phyloP scores from a whole-genome alignment of 1,140 invertebrate genomes.

The Conopomorpha cramerella region DNA sequence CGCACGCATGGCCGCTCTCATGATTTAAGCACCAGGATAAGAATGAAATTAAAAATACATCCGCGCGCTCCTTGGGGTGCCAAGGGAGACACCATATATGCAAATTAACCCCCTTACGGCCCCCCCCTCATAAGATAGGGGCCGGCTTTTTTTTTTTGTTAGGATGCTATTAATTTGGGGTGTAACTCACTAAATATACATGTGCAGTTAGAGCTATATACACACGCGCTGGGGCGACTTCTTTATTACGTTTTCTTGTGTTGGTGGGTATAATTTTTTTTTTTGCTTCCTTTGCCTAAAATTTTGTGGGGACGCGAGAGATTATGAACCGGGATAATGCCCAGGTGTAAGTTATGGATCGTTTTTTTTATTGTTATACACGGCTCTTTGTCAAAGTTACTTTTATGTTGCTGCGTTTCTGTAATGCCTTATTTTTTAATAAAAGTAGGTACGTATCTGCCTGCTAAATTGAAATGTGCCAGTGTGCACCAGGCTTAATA shows the following conservation, averaged over 20 bases:
- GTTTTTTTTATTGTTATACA: conserved; percentile 4
- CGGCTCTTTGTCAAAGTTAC: conserved; percentile 2
- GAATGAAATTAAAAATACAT: conserved; percentile 62
- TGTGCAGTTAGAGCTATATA: conserved; percentile 11
- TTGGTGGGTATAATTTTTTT: too few species aligned
- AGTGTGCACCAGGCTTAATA: too few species aligned
- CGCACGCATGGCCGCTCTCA: conserved; percentile 57
- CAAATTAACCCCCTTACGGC: conserved; percentile 47
- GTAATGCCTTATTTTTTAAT: too few species aligned
- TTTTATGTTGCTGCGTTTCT: too few species aligned
- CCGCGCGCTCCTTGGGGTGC: conserved; percentile 51
- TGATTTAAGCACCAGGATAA: conserved; percentile 59
- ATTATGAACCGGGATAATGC: conserved; percentile 25
- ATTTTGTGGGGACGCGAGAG: conserved; percentile 41
- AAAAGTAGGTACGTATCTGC: too few species aligned
- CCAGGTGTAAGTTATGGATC: conserved; percentile 15
- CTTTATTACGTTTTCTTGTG: conserved; percentile 12
- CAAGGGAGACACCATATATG: conserved; percentile 55
- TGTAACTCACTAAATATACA: conserved; percentile 44
- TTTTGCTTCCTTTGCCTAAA: conserved; percentile 33
- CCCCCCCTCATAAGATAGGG: conserved; percentile 39
- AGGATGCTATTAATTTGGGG: conserved; percentile 59
- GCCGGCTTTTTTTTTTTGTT: conserved; percentile 54
- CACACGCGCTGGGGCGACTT: conserved; percentile 24
- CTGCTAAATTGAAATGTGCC: too few species aligned